These are phyloP conservation scores for Clostera curtula DNA, from an alignment of 2,888 invertebrate genomes.

Conservation along the genomic window DNA sequence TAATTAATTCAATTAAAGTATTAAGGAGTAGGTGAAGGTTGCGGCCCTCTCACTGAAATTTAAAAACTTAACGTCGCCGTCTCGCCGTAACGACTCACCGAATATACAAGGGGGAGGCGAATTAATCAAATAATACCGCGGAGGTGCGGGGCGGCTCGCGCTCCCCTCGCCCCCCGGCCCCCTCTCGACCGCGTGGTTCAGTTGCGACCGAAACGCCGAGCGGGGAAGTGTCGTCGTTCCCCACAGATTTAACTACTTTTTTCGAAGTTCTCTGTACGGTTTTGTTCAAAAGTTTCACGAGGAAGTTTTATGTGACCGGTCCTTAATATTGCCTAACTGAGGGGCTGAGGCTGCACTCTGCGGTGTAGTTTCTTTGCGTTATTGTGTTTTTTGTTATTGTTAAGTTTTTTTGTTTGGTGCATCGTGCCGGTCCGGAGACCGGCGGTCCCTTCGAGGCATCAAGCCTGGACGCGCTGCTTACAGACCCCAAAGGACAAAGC, in stretches of 20 bases:
- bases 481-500: slow-evolving; percentile 64
- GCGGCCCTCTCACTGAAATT: slow-evolving; percentile 66
- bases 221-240: slow-evolving; percentile 66
- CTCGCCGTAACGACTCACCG: slow-evolving; percentile 66
- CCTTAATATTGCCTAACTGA: slow-evolving; percentile 50
- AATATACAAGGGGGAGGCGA: slow-evolving; percentile 74
- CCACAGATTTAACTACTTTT: slow-evolving; percentile 64
- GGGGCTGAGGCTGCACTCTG: slow-evolving; percentile 52
- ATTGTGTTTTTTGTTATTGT: slow-evolving; percentile 71
- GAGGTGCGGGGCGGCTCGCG: slow-evolving; percentile 46
- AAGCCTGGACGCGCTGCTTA: slow-evolving; percentile 61
- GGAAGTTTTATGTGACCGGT: slow-evolving; percentile 63
- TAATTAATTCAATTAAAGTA: slow-evolving; percentile 71
- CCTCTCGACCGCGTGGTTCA: slow-evolving; percentile 66
- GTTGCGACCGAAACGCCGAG: slow-evolving; percentile 63
- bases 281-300: slow-evolving; percentile 68
- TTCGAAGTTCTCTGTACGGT: slow-evolving; percentile 68
- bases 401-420: slow-evolving; percentile 74
- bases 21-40: slow-evolving; percentile 71
- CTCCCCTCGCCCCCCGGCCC: slow-evolving; percentile 36
- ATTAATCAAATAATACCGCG: slow-evolving; percentile 75
- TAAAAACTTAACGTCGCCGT: slow-evolving; percentile 70
- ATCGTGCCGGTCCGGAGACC: slow-evolving; percentile 68
- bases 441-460: slow-evolving; percentile 59
- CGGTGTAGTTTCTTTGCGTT: slow-evolving; percentile 62